Evolutionary conservation across 2,113 vertebrate species (phyloP).

Genomic region (Lophius piscatorius): DNA sequence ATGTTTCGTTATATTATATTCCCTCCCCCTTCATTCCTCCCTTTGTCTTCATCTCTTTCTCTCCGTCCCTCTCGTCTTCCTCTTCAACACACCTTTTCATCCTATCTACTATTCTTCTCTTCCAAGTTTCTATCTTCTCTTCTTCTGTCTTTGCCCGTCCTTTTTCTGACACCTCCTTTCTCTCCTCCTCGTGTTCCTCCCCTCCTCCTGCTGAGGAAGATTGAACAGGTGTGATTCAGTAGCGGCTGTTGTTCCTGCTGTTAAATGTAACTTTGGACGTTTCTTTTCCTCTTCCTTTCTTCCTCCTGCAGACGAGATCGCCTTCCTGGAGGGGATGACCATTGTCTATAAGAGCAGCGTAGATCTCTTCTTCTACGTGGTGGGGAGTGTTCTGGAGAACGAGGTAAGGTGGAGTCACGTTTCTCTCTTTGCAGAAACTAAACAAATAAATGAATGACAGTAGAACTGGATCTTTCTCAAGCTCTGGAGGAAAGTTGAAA

Average conservation of each 20-base stretch:
- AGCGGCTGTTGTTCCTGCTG: not conserved
- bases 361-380: conserved; percentile 88
- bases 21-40: too few relatives aligned
- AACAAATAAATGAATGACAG: too few relatives aligned
- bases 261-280: too few relatives aligned
- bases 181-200: not conserved
- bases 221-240: too few relatives aligned
- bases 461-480: too few relatives aligned
- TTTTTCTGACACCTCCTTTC: not conserved
- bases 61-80: not conserved
- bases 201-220: not conserved
- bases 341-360: conserved; percentile 85
- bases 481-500: too few relatives aligned
- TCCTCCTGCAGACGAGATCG: conserved; percentile 81
- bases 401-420: conserved; percentile 73
- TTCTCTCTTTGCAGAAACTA: not conserved
- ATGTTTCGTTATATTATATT: too few relatives aligned
- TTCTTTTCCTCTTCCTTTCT: conserved; percentile 4
- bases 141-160: not conserved
- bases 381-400: conserved; percentile 87
- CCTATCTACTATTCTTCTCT: not conserved
- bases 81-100: not conserved
- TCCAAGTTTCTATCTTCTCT: not conserved
- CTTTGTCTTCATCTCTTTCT: conserved; percentile 26
- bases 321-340: conserved; percentile 86